A percentile compares a stretch with the other conserved stretches of the same genome.
phyloP scores from a whole-genome alignment of 2,888 invertebrate species.

The Chrysolina americana region DNA sequence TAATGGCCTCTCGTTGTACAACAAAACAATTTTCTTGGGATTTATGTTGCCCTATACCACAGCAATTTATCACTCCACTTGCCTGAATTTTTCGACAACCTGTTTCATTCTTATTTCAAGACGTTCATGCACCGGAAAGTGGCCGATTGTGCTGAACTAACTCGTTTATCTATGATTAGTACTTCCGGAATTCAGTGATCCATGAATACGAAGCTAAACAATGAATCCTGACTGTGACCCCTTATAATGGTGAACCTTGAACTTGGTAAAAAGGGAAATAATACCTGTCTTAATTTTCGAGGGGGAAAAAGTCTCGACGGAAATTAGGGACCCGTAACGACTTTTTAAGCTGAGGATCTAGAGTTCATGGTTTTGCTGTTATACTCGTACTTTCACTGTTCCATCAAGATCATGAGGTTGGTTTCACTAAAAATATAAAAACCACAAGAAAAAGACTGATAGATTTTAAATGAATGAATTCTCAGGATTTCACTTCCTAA shows the following conservation, averaged over 20 bases:
- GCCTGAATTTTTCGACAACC: constrained; percentile 1
- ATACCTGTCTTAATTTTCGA: background rate
- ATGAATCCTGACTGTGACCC: constrained; percentile 47
- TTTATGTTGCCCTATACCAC: background rate
- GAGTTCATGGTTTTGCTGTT: too few species aligned
- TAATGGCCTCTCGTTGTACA: background rate
- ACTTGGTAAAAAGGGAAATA: constrained; percentile 25
- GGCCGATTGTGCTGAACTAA: constrained; percentile 50
- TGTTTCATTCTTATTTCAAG: background rate
- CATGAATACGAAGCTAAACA: constrained; percentile 50
- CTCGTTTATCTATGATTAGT: constrained; percentile 52
- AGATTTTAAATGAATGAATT: too few species aligned
- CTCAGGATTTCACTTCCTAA: too few species aligned
- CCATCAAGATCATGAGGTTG: too few species aligned
- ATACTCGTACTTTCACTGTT: too few species aligned
- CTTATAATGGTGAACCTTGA: constrained; percentile 38
- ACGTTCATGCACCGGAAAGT: constrained; percentile 39
- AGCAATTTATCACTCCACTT: background rate
- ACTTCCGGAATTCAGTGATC: constrained; percentile 51
- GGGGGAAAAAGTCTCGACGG: background rate
- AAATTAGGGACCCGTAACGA: background rate
- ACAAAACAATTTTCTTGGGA: background rate
- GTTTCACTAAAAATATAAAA: too few species aligned
- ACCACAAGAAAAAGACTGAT: too few species aligned
- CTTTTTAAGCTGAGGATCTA: background rate